A percentile compares a stretch with the other conserved stretches of the same genome.
phyloP scores from a whole-genome alignment of 2,888 invertebrate genomes.

The Epistrophe grossulariae region DNA sequence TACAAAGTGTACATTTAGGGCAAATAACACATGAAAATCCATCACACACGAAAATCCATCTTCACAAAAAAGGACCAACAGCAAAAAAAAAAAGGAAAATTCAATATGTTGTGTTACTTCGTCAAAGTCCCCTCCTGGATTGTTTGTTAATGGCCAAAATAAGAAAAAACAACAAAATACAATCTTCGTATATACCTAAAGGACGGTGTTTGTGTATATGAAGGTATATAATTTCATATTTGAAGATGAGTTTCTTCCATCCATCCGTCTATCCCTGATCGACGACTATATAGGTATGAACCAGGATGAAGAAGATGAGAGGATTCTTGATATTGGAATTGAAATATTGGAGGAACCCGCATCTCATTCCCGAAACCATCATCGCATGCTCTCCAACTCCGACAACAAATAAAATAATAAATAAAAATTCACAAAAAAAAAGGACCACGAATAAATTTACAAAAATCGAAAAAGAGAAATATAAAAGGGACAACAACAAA shows the following conservation, averaged over 20 bases:
- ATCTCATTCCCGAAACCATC: slow-evolving; percentile 43
- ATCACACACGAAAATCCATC: slow-evolving; percentile 65
- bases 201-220: slow-evolving; percentile 15
- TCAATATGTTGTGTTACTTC: slow-evolving; percentile 67
- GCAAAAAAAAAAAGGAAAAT: slow-evolving; percentile 43
- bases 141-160: slow-evolving; percentile 62
- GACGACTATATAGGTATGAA: neutral
- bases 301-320: slow-evolving; percentile 25
- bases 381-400: slow-evolving; percentile 37
- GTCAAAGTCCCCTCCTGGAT: slow-evolving; percentile 29
- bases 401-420: slow-evolving; percentile 61
- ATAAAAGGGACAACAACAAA: slow-evolving; percentile 17
- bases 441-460: slow-evolving; percentile 51
- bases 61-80: slow-evolving; percentile 54
- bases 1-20: slow-evolving; percentile 44
- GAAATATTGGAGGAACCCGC: slow-evolving; percentile 46
- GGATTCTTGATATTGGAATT: slow-evolving; percentile 39
- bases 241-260: slow-evolving; percentile 52
- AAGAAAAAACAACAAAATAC: slow-evolving; percentile 29
- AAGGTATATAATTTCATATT: slow-evolving; percentile 61
- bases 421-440: slow-evolving; percentile 50
- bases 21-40: slow-evolving; percentile 68
- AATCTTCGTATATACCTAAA: neutral
- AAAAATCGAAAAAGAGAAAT: slow-evolving; percentile 48
- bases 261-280: neutral